phyloP scores from a whole-genome alignment of 2,113 vertebrate genomes.

The Cebidichthys violaceus region DNA sequence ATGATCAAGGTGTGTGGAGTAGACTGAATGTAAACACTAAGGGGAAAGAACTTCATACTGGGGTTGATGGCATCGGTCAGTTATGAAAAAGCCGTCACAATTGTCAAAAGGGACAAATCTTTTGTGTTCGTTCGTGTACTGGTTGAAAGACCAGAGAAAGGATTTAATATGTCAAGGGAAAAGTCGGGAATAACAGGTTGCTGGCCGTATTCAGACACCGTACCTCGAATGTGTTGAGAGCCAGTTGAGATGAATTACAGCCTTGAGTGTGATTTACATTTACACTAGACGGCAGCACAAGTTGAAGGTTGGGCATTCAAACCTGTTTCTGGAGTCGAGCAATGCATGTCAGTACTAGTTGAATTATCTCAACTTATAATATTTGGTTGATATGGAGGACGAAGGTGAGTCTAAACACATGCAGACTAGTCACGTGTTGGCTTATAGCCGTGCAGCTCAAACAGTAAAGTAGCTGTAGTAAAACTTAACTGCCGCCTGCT shows the following conservation, averaged over 20 bases:
- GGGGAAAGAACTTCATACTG: not conserved
- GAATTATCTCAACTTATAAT: too few species aligned
- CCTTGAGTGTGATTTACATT: not conserved
- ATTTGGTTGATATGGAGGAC: not conserved
- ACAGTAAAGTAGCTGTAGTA: constrained; percentile 21
- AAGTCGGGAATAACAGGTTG: too few species aligned
- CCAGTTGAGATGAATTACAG: not conserved
- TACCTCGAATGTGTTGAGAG: not conserved
- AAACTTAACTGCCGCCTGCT: constrained; percentile 32
- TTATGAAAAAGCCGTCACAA: not conserved
- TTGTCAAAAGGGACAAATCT: not conserved
- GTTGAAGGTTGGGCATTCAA: not conserved
- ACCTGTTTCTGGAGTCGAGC: too few species aligned
- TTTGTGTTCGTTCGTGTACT: not conserved
- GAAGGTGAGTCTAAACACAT: not conserved
- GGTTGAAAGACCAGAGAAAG: not conserved
- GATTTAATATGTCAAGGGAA: not conserved
- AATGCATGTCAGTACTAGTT: too few species aligned
- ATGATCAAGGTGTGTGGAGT: not conserved
- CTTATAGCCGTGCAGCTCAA: constrained; percentile 20
- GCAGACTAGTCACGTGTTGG: not conserved
- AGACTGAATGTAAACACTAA: not conserved
- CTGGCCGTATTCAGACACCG: not conserved
- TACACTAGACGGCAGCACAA: not conserved
- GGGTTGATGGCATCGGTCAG: not conserved